Evolutionary conservation across 2,888 invertebrate genomes (phyloP).

Genomic region (Muscina levida): DNA sequence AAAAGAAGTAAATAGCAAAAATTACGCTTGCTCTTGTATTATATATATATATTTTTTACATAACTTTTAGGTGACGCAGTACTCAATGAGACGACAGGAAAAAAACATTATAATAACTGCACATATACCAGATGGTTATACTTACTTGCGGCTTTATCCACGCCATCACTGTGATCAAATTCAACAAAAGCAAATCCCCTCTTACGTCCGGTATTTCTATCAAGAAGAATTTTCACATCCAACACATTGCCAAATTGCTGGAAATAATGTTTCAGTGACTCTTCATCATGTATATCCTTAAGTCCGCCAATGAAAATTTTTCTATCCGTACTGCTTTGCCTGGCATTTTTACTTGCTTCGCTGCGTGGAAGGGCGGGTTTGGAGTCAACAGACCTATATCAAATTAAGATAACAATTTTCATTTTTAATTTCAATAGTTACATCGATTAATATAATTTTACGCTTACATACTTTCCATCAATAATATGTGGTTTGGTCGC

Average conservation of each 20-base stretch:
- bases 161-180: constrained; percentile 74
- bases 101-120: too few species aligned
- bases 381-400: constrained; percentile 90
- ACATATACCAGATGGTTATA: too few species aligned
- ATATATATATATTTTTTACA: too few species aligned
- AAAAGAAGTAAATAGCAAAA: too few species aligned
- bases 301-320: constrained; percentile 77
- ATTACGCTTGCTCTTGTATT: too few species aligned
- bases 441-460: constrained; percentile 66
- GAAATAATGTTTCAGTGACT: constrained; percentile 73
- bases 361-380: constrained; percentile 97
- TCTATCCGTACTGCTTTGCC: constrained; percentile 86
- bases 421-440: not conserved
- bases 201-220: constrained; percentile 76
- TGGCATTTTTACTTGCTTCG: constrained; percentile 91
- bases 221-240: constrained; percentile 74
- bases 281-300: constrained; percentile 76
- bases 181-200: constrained; percentile 77
- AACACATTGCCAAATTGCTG: constrained; percentile 74
- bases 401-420: not conserved
- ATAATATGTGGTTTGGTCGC: constrained; percentile 93
- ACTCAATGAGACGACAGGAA: too few species aligned
- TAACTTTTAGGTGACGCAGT: too few species aligned
- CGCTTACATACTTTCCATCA: constrained; percentile 86
- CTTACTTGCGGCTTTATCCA: constrained; percentile 76